Conservation (phyloP, 2,797 vertebrate genomes). For the Apogon talboti region DNA sequence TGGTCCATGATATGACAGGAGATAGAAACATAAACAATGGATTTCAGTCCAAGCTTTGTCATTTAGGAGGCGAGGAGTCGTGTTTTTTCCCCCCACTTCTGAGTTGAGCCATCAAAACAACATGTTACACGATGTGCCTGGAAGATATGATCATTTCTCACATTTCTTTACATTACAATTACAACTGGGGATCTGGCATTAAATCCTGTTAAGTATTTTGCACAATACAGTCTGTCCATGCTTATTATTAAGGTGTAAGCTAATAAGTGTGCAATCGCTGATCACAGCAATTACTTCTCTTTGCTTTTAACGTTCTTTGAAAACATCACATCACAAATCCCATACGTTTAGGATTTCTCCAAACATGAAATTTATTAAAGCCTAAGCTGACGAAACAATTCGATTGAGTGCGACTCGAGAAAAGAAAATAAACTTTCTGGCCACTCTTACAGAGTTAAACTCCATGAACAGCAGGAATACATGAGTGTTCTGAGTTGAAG, state of each 20-base stretch:
- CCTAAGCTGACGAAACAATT: conserved; percentile 9
- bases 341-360: conserved; percentile 12
- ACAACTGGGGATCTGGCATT: conserved; percentile 53
- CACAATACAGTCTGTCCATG: conserved; percentile 20
- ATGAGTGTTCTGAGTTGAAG: too few species aligned
- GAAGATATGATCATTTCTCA: conserved; percentile 53
- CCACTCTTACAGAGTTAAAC: not conserved
- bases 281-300: conserved; percentile 28
- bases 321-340: conserved; percentile 8
- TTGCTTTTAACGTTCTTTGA: conserved; percentile 1
- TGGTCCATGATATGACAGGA: conserved; percentile 63
- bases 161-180: conserved; percentile 38
- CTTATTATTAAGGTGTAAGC: conserved; percentile 44
- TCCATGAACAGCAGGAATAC: too few species aligned
- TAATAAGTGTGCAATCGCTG: conserved; percentile 22
- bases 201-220: conserved; percentile 42
- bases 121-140: conserved; percentile 39
- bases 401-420: not conserved
- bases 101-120: conserved; percentile 58
- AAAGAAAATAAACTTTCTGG: conserved; percentile 4
- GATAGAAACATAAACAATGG: conserved; percentile 68
- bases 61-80: conserved; percentile 19
- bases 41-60: conserved; percentile 48
- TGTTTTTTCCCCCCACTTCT: conserved; percentile 9
- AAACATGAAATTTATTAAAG: conserved; percentile 11